Evolutionary conservation across 2,797 vertebrate genomes (phyloP), one percentile per base, ranked within the genome.

Genomic region (Liparis tanakae): DNA sequence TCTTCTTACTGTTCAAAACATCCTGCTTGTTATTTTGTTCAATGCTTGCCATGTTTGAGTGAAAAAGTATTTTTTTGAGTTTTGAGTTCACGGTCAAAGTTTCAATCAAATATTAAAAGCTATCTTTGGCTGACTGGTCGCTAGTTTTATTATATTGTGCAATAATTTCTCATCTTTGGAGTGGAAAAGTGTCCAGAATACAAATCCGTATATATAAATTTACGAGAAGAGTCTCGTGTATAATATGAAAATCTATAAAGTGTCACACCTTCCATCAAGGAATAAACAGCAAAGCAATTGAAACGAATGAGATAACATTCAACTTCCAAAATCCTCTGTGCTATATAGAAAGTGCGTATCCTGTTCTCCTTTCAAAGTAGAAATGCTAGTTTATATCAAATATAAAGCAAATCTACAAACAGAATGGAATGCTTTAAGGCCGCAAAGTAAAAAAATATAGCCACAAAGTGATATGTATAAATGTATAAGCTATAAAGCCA

Each of bases 361-460:
- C 36, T 82, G 51, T 50, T 71, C 41, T 78, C 58, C 37, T 70
- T 18, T 48, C 2, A 74, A 80, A 71, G 69, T 17, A 68, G 25
- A 78, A 85, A 81, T 44, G 48, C 59, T 79, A 46, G 8, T 78
- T 75, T 70, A 70, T 76, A 75, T 72, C 41, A 75, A 75, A 70
- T 64, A 76, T 68, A 63, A 74, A 60, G 76, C 22, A 82, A 72
- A 58, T 72, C 25, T 61, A 66, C 14, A 72, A 78, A 86, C 22
- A 51, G 41, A 84, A 76, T 75, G 79, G 87, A 91, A 88, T 88
- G 86, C 79, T 79, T 84, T 69, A 89, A 89, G 80, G 85, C 82
- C 66, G 73, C 68, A 66, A 64, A 82, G 67, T 53, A 72, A 84
- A 78, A 70, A 71, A 76, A 68, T 37, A 78, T 22, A 85, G 57